Base-by-base conservation (phyloP, 2,797 vertebrate genomes). In the Zenarchopterus dispar region DNA sequence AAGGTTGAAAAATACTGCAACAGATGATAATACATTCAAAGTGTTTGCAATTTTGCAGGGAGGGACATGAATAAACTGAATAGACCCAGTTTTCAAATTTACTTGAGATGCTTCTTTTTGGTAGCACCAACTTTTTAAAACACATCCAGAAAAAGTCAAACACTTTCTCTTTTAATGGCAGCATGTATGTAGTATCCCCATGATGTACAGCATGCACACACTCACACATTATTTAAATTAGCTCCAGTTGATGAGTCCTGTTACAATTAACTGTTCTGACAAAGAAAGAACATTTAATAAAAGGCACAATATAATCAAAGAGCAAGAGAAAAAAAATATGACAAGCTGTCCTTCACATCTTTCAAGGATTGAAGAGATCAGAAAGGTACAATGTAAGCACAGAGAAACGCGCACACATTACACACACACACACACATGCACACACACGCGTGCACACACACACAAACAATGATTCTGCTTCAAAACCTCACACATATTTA, bases 301-400 rank as follows among this genome's bases (percentile, higher is more conserved):
- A 47, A 42, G 24, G 11, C 56, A 54, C 31, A 70, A 56, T n/a
- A 44, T 19, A 60, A 78, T 75, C 54, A 73, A 63, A 80, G 43
- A 33, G 39, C 21, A 68, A 31, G 47, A 5, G 71, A 52, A 67
- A 46, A 42, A 41, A 55, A 67, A 49, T 50, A 60, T 78, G 74
- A 74, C 59, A 70, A 56, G 57, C 50, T 70, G 62, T 82, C 72
- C 44, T 54, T 82, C 62, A 75, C 18, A 57, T 79, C 55, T 50
- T 24, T 56, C 46, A 48, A 43, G 61, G 43, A 81, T 33, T 66
- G 52, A 80, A 62, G 45, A 62, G 53, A 81, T 83, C 51, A 75
- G 39, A 66, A 18, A 64, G 18, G 13, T 42, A 56, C 61, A 53
- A 8, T 15, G 5, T 19, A 3, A 10, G 6, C 15, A 5, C 18